Evolutionary conservation across 2,113 vertebrate genomes (phyloP), one percentile per base, ranked within the genome.

Genomic region (Camelus bactrianus): DNA sequence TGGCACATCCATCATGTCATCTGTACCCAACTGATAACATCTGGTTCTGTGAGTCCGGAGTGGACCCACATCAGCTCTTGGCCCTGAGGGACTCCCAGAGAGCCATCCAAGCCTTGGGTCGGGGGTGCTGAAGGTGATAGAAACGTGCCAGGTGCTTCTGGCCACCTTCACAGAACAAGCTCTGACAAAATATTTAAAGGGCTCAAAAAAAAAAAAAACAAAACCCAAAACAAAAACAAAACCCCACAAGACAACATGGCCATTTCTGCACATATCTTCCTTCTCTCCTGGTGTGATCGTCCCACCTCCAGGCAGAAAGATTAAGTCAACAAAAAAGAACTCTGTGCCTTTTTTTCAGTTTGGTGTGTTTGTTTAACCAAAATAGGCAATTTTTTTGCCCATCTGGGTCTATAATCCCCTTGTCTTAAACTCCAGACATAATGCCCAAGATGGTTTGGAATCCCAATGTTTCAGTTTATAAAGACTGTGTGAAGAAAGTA

Each of bases 391-490:
- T 70, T 38, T 62, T 67, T 75, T 89, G 48, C 19, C 46, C 35
- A 83, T n/a, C 8, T 91, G 56, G n/a, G 20, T 82, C 42, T 86
- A 62, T 28, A 85, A 80, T 22, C 26, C 42, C 22, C 16, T 58
- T 1, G n/a, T 91, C 10, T 64, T 26, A 81, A 42, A 65, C 56
- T 80, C n/a, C n/a, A 64, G 42, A 77, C 9, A 26, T 17, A 32
- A 80, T 69, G 54, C 17, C 65, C 26, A 81, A 85, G 26, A 64
- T 42, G 30, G 42, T 38, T 82, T 89, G 35, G 48, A 80, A 93
- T 80, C 62, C 48, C 30, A 77, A 73, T 79, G 48, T 58, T 81
- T 84, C 12, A 54, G 22, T 95, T 82, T 96, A 56, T 38, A 88
- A 94, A 89, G 76, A 56, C 14, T 30, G 1, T 38, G 15, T 58